Base-by-base conservation (phyloP, 2,113 vertebrate species). In the Blennius ocellaris region DNA sequence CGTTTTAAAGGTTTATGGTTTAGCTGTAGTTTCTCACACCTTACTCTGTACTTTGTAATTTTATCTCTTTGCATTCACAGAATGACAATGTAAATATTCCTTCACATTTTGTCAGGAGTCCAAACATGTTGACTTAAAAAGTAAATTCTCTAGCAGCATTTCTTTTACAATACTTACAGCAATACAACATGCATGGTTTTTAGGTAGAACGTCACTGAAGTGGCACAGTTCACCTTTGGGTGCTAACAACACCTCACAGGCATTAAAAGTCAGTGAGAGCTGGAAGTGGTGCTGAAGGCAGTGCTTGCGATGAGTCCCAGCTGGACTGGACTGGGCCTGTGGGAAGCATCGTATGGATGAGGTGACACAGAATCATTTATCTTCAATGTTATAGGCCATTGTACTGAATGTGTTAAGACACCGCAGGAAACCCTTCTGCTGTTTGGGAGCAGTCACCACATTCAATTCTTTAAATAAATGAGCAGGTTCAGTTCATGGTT, bases 1-100 rank as follows among this genome's bases (percentile, higher is more conserved):
- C 55, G 16, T 81, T 63, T 73, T 14, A 69, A 73, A 84, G 80
- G 68, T 50, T 11, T 70, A 14, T 59, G 57, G 48, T 70, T 70
- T 16, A 12, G 59, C 16, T 15, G 9, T 52, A 75, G 50, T 52
- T 72, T 72, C 48, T 79, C 58, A 49, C 30, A 38, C 17, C 53
- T 57, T 45, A 73, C 55, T 66, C 47, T 21, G 17, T 65, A n/a
- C 53, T 60, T 30, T 30, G 21, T 30, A 4, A 30, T 30, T 30
- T 30, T 30, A 30, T 30, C 21, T 30, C 21, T 30, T 30, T 30
- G 21, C 21, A 30, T 30, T 30, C 21, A 30, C 21, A 30, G 21
- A 30, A 30, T 30, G 4, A 30, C 21, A 30, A 30, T 30, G 21
- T 30, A 30, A 30, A 30, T 30, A 30, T 2, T 30, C 21, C 4